A percentile compares a stretch with the other conserved stretches of the same genome.
Conservation (phyloP, 2,797 vertebrate species). For the Pitangus sulphuratus region DNA sequence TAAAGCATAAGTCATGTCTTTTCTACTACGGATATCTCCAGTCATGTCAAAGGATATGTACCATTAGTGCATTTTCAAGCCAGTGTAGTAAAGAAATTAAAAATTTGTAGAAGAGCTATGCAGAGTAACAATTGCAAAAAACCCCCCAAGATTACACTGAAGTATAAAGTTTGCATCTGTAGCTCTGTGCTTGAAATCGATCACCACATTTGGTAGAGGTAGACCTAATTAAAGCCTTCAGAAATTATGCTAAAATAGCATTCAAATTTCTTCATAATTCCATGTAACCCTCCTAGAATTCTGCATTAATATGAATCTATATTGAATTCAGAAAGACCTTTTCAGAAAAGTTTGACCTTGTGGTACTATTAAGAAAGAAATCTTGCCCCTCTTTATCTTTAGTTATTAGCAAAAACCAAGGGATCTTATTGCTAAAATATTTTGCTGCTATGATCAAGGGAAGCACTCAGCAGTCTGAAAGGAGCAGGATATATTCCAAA, state of each 20-base stretch:
- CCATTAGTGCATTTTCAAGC: background rate
- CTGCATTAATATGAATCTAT: background rate
- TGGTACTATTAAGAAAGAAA: background rate
- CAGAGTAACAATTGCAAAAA: background rate
- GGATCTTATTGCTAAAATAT: background rate
- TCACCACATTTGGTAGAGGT: background rate
- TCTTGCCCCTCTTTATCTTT: background rate
- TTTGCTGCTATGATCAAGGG: background rate
- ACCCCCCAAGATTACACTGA: background rate
- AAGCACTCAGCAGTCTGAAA: background rate
- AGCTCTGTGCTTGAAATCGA: background rate
- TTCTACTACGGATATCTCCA: background rate
- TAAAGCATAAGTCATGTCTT: background rate
- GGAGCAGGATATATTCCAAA: background rate
- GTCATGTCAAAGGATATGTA: background rate
- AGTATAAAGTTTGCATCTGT: background rate
- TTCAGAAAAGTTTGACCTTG: background rate
- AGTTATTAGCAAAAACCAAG: background rate
- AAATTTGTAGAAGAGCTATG: background rate
- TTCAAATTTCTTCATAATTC: background rate
- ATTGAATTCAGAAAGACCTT: background rate
- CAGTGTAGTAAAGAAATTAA: background rate
- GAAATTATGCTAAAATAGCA: background rate
- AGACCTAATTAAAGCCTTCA: background rate
- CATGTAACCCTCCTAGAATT: background rate